Percentiles rank a stretch among this genome's conserved stretches.
phyloP scores from a whole-genome alignment of 2,888 invertebrate species.

The Amblyjoppa fuscipennis region DNA sequence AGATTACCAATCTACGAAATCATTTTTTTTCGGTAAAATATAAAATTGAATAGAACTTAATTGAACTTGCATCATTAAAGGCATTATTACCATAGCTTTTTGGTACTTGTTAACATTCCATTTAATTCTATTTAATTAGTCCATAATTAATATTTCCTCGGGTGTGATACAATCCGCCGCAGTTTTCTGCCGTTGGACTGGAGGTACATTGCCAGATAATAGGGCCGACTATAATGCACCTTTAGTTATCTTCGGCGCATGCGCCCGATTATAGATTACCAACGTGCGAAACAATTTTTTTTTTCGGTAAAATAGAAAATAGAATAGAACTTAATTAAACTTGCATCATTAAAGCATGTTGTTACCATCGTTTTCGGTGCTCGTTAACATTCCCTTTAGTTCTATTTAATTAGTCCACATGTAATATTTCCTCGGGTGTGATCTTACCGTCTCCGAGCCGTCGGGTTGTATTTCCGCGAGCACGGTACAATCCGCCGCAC shows the following conservation, averaged over 20 bases:
- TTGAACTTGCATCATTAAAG: no score
- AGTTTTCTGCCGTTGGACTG: no score
- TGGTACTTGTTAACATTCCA: neutral
- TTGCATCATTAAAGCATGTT: neutral
- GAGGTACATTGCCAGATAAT: no score
- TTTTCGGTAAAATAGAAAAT: no score
- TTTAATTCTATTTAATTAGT: neutral
- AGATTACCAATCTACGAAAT: no score
- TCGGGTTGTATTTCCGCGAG: neutral
- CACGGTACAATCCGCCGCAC: neutral
- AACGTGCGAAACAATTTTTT: no score
- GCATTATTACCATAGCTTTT: neutral
- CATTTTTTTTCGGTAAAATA: no score
- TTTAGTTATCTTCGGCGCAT: no score
- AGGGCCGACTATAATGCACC: no score
- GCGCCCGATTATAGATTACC: no score
- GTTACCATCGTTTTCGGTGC: neutral
- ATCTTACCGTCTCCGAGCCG: neutral
- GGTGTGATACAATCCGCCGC: neutral
- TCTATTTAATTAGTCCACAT: neutral
- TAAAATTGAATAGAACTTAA: no score
- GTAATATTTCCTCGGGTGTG: neutral
- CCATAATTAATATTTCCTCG: neutral
- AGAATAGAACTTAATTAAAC: no score
- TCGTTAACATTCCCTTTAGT: neutral